These are phyloP conservation scores for Oryzias dopingdopingensis DNA, from an alignment of 2,797 vertebrate species.

Conservation along the genomic window DNA sequence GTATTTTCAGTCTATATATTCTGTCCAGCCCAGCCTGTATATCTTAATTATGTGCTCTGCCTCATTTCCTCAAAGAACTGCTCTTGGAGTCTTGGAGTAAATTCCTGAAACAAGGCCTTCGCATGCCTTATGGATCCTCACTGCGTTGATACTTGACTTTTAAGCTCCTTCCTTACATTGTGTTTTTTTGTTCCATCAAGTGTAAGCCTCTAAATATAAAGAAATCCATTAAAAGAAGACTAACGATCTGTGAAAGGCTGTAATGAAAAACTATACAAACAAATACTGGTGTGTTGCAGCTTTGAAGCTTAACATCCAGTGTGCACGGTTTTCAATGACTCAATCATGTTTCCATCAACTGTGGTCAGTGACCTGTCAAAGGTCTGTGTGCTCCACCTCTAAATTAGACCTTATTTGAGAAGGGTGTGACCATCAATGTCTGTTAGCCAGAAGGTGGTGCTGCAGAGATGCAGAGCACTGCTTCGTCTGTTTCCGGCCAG, in stretches of 20 bases:
- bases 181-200: slow-evolving; percentile 33
- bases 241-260: slow-evolving; percentile 43
- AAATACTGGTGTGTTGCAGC: slow-evolving; percentile 58
- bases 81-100: slow-evolving; percentile 47
- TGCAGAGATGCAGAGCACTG: slow-evolving; percentile 46
- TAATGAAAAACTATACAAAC: slow-evolving; percentile 52
- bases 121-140: slow-evolving; percentile 66
- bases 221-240: slow-evolving; percentile 35
- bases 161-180: slow-evolving; percentile 41
- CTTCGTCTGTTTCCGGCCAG: slow-evolving; percentile 32
- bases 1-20: slow-evolving; percentile 82
- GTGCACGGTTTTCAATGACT: slow-evolving; percentile 53
- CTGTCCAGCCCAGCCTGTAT: slow-evolving; percentile 68
- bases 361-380: slow-evolving; percentile 74
- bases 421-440: slow-evolving; percentile 16
- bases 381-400: slow-evolving; percentile 59
- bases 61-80: slow-evolving; percentile 68
- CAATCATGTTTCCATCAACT: slow-evolving; percentile 78
- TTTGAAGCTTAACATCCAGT: slow-evolving; percentile 59
- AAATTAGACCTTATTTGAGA: neutral
- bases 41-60: slow-evolving; percentile 80
- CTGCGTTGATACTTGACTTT: slow-evolving; percentile 71
- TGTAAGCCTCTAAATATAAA: slow-evolving; percentile 17
- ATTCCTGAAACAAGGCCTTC: slow-evolving; percentile 73
- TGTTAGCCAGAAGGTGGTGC: slow-evolving; percentile 70